Evolutionary conservation across 2,888 invertebrate species (phyloP).

Genomic region (Melipona beecheii): DNA sequence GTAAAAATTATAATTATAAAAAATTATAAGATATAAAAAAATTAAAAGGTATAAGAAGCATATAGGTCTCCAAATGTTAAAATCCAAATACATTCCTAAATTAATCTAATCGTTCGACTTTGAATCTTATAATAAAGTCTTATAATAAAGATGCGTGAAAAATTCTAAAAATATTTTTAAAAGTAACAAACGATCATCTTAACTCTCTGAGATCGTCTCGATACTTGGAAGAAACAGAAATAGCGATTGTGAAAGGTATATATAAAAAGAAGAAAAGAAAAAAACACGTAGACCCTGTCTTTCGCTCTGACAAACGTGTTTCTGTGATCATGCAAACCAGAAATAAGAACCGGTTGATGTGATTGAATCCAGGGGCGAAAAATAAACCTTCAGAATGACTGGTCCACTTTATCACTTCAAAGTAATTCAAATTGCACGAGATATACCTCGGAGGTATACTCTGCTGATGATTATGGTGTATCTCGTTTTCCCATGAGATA

Average conservation of each 20-base stretch:
- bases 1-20: too few relatives aligned
- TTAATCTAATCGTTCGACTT: not conserved
- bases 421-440: not conserved
- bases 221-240: not conserved
- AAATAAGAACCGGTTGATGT: conserved; percentile 29
- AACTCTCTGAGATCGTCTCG: too few relatives aligned
- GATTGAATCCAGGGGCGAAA: conserved; percentile 9
- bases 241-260: not conserved
- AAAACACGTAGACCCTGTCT: not conserved
- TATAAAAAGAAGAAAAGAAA: not conserved
- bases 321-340: conserved; percentile 21
- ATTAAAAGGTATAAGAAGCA: too few relatives aligned
- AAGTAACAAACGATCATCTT: not conserved
- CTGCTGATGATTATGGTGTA: not conserved
- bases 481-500: not conserved
- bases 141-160: not conserved
- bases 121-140: not conserved
- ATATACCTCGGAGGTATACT: not conserved
- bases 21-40: too few relatives aligned
- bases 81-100: too few relatives aligned
- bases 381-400: conserved; percentile 13
- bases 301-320: not conserved
- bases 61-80: too few relatives aligned
- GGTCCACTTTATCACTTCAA: not conserved
- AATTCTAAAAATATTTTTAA: not conserved